Evolutionary conservation across 2,113 vertebrate species (phyloP).

Genomic region (Saguinus midas): DNA sequence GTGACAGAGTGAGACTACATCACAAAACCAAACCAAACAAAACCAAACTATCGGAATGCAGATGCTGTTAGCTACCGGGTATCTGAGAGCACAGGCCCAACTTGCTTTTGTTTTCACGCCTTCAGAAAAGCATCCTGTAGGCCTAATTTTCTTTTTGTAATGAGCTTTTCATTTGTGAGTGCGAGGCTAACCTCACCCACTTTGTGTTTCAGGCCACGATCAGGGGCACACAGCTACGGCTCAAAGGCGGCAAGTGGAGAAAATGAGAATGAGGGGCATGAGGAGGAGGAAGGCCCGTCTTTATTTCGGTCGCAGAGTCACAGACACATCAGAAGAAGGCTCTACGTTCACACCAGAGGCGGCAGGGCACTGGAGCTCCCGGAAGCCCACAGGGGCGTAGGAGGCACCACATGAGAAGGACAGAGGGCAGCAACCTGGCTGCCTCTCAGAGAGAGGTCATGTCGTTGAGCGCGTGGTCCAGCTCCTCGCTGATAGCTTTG

Average conservation of each 20-base stretch:
- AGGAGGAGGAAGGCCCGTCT: neutral
- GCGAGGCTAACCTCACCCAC: neutral
- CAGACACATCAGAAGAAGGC: neutral
- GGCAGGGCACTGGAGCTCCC: conserved; percentile 38
- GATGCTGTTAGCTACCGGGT: too few species aligned
- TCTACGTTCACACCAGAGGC: conserved; percentile 46
- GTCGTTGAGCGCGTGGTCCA: conserved; percentile 92
- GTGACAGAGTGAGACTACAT: too few species aligned
- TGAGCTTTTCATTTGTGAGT: neutral
- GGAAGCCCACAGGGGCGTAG: neutral
- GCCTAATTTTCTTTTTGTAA: conserved; percentile 1
- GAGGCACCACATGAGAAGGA: neutral
- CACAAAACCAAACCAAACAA: too few species aligned
- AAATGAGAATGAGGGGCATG: neutral
- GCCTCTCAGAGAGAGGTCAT: conserved; percentile 89
- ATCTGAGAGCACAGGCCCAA: neutral
- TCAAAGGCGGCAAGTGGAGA: conserved; percentile 31
- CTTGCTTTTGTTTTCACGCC: neutral
- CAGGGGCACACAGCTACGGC: neutral
- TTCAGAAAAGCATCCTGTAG: neutral
- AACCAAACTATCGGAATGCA: neutral
- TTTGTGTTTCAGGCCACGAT: neutral
- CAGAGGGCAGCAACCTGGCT: neutral
- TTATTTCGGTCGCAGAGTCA: neutral
- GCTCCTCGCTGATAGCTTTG: conserved; percentile 94